These are phyloP conservation scores for Bombus breviceps DNA, from an alignment of 1,140 invertebrate species.

Conservation along the genomic window DNA sequence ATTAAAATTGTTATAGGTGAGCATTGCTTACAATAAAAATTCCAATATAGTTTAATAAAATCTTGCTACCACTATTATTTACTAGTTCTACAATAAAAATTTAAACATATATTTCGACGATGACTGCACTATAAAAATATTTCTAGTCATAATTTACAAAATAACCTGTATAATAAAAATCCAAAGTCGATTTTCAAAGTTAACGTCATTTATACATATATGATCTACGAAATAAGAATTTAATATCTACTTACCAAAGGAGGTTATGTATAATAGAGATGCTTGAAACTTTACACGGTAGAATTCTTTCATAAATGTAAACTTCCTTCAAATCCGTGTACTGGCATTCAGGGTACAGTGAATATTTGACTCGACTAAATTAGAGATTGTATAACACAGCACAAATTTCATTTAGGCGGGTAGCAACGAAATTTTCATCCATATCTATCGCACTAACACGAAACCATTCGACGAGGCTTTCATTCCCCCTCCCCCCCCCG, in stretches of 20 bases:
- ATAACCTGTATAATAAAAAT: background rate
- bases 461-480: conserved; percentile 21
- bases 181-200: too few relatives aligned
- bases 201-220: too few relatives aligned
- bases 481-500: background rate
- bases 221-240: background rate
- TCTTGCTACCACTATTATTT: background rate
- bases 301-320: background rate
- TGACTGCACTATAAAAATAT: background rate
- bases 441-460: background rate
- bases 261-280: background rate
- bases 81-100: background rate
- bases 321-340: background rate
- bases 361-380: conserved; percentile 1
- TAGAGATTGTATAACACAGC: conserved; percentile 6
- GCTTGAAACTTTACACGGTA: background rate
- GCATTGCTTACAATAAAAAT: background rate
- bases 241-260: background rate
- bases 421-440: conserved; percentile 29
- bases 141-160: background rate
- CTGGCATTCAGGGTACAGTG: background rate
- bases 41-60: background rate
- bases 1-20: background rate
- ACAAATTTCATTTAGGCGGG: conserved; percentile 15
- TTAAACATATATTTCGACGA: background rate